Conservation (phyloP, 2,113 vertebrate genomes). For the Baryphthengus martii region DNA sequence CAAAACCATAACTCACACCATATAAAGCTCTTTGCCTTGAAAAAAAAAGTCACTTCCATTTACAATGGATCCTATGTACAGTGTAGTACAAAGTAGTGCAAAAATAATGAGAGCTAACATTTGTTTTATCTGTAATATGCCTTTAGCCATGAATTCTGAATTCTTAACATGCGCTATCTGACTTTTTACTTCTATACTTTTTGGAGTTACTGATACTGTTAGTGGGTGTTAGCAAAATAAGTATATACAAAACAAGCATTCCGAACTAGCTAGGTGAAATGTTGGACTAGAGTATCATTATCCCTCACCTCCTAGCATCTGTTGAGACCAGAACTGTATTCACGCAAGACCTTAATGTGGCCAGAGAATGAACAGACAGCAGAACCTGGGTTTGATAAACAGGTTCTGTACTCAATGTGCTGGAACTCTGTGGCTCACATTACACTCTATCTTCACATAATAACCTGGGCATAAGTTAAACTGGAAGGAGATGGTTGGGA, state of each 20-base stretch:
- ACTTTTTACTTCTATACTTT: not conserved
- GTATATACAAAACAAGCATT: not conserved
- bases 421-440: not conserved
- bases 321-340: not conserved
- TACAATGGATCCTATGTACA: not conserved
- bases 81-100: not conserved
- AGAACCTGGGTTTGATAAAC: constrained; percentile 20
- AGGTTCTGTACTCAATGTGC: not conserved
- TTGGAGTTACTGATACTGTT: not conserved
- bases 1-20: not conserved
- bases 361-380: not conserved
- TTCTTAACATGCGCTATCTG: not conserved
- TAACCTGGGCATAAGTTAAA: not conserved
- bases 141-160: not conserved
- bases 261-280: not conserved
- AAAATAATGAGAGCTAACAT: not conserved
- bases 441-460: not conserved
- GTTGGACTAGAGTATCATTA: not conserved
- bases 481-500: not conserved
- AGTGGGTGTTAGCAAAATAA: not conserved
- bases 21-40: not conserved
- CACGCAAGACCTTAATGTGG: not conserved
- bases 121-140: not conserved
- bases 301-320: not conserved
- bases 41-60: not conserved